Conservation (phyloP, 2,888 invertebrate species). For the Polietes domitor region DNA sequence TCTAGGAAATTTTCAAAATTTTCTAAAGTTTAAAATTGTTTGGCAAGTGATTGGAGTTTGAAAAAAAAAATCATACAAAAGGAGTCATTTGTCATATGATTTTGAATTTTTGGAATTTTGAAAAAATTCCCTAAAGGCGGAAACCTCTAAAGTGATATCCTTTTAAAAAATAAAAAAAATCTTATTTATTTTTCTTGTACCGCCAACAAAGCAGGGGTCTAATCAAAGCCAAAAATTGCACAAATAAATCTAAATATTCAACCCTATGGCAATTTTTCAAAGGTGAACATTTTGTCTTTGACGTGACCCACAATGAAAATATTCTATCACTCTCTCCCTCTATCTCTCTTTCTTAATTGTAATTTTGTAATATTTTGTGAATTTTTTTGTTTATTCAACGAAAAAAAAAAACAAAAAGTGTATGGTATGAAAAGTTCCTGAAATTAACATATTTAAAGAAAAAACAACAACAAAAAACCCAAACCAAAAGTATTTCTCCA, state of each 20-base stretch:
- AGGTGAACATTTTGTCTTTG: background rate
- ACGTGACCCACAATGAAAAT: too few relatives aligned
- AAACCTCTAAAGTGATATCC: too few relatives aligned
- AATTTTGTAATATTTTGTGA: constrained; percentile 57
- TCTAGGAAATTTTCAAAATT: too few relatives aligned
- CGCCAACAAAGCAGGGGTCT: too few relatives aligned
- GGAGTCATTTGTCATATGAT: too few relatives aligned
- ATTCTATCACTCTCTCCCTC: constrained; percentile 9
- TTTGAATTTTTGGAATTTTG: too few relatives aligned
- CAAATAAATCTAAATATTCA: background rate
- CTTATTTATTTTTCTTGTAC: background rate
- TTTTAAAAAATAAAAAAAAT: too few relatives aligned
- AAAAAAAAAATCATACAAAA: too few relatives aligned
- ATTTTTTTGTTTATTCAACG: constrained; percentile 71
- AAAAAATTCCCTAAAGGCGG: too few relatives aligned
- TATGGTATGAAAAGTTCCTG: constrained; percentile 86
- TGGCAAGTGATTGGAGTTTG: too few relatives aligned
- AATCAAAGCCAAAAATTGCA: background rate
- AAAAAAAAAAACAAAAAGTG: constrained; percentile 73
- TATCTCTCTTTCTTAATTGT: constrained; percentile 49
- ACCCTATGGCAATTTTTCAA: too few relatives aligned
- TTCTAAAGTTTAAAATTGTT: too few relatives aligned
- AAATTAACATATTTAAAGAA: constrained; percentile 74
- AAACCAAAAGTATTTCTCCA: background rate
- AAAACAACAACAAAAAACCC: constrained; percentile 16